Conservation (phyloP, 2,888 invertebrate species). For the Drosophila neonasuta region DNA sequence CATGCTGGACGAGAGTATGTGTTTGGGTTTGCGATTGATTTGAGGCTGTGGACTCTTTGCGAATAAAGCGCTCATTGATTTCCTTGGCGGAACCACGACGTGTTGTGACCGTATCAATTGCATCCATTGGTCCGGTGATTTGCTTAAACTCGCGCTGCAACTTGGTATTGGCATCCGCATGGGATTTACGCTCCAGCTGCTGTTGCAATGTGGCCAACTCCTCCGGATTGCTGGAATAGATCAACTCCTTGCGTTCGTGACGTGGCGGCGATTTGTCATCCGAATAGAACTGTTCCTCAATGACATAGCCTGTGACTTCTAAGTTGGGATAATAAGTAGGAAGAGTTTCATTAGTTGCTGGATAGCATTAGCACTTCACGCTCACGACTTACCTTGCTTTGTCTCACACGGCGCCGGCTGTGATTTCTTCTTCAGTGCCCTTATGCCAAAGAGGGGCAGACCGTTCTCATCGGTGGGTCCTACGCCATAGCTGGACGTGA, state of each 20-base stretch:
- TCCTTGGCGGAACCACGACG: slow-evolving; percentile 90
- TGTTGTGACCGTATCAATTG: slow-evolving; percentile 26
- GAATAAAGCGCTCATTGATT: slow-evolving; percentile 90
- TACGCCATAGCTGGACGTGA: slow-evolving; percentile 91
- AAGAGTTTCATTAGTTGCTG: too few relatives aligned
- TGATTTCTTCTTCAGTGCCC: slow-evolving; percentile 85
- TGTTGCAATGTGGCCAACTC: slow-evolving; percentile 74
- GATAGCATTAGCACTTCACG: background rate
- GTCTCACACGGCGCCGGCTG: slow-evolving; percentile 83
- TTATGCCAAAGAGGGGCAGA: slow-evolving; percentile 89
- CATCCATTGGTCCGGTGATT: slow-evolving; percentile 48
- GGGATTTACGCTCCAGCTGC: slow-evolving; percentile 59
- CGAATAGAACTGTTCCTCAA: slow-evolving; percentile 87
- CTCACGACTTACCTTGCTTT: slow-evolving; percentile 84
- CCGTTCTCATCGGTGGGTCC: slow-evolving; percentile 92
- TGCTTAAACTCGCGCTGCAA: slow-evolving; percentile 69
- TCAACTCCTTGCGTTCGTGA: slow-evolving; percentile 87
- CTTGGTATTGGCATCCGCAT: slow-evolving; percentile 44
- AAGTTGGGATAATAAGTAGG: background rate
- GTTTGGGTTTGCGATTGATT: slow-evolving; percentile 65
- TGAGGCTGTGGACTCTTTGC: slow-evolving; percentile 83
- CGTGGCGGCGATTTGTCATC: slow-evolving; percentile 87
- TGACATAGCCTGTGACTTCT: slow-evolving; percentile 88
- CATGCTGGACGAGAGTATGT: slow-evolving; percentile 29
- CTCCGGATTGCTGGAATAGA: slow-evolving; percentile 87